Conservation (phyloP, 2,113 vertebrate genomes). For the Phalacrocorax aristotelis region DNA sequence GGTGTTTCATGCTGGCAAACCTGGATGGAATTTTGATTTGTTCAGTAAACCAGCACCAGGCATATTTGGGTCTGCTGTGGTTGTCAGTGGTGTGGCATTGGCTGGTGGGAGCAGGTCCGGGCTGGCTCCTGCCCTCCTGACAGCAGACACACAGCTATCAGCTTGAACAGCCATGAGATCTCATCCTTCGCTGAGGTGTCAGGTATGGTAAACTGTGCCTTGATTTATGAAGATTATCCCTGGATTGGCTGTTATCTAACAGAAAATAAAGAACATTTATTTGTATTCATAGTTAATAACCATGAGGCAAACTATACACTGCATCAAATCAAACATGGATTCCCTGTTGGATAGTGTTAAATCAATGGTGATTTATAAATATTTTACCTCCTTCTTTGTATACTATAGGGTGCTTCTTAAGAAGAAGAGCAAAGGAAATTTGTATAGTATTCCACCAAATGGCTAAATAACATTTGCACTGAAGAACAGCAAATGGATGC, state of each 20-base stretch:
- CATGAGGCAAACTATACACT: neutral
- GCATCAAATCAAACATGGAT: neutral
- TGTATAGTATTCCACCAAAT: neutral
- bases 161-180: neutral
- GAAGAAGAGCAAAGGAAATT: neutral
- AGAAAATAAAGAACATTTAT: neutral
- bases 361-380: neutral
- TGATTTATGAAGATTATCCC: neutral
- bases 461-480: neutral
- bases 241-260: neutral
- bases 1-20: neutral
- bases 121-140: neutral
- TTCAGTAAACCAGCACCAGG: neutral
- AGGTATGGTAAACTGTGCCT: neutral
- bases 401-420: neutral
- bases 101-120: neutral
- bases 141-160: neutral
- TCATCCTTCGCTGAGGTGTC: neutral
- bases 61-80: neutral
- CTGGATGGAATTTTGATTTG: neutral
- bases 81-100: accelerated
- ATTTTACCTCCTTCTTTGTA: neutral
- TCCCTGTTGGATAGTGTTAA: neutral
- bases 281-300: neutral
- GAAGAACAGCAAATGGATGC: neutral